These are phyloP conservation scores for Drosophila pruinosa DNA, from an alignment of 1,140 invertebrate genomes.

Conservation along the genomic window DNA sequence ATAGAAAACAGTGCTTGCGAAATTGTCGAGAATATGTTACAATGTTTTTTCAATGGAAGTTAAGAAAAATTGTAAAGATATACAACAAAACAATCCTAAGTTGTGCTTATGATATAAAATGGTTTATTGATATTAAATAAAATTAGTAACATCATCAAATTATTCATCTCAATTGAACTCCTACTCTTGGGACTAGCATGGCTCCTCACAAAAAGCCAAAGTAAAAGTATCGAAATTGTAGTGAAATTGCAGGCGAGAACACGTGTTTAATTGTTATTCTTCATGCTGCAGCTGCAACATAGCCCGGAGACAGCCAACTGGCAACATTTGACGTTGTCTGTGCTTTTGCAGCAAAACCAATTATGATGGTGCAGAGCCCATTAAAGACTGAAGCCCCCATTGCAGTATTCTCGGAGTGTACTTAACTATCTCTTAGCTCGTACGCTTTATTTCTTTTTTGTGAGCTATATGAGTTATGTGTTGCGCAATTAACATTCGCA, in stretches of 20 bases:
- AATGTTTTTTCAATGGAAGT: no score
- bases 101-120: no score
- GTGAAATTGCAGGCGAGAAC: slow-evolving; percentile 8
- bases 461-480: slow-evolving; percentile 66
- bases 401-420: slow-evolving; percentile 16
- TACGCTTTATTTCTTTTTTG: background rate
- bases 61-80: no score
- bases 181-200: no score
- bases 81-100: no score
- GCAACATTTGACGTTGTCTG: slow-evolving; percentile 30
- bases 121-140: no score
- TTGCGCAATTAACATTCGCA: slow-evolving; percentile 79
- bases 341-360: slow-evolving; percentile 35
- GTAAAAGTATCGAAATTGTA: background rate
- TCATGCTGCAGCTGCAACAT: slow-evolving; percentile 12
- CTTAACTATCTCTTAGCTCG: slow-evolving; percentile 4
- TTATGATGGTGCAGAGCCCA: slow-evolving; percentile 47
- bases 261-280: background rate
- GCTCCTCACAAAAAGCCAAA: no score
- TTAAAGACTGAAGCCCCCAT: slow-evolving; percentile 38
- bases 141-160: no score
- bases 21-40: no score
- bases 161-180: background rate
- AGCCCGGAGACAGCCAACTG: slow-evolving; percentile 5
- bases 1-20: no score